Conservation (phyloP, 2,888 invertebrate species). For the Glomeris marginata region DNA sequence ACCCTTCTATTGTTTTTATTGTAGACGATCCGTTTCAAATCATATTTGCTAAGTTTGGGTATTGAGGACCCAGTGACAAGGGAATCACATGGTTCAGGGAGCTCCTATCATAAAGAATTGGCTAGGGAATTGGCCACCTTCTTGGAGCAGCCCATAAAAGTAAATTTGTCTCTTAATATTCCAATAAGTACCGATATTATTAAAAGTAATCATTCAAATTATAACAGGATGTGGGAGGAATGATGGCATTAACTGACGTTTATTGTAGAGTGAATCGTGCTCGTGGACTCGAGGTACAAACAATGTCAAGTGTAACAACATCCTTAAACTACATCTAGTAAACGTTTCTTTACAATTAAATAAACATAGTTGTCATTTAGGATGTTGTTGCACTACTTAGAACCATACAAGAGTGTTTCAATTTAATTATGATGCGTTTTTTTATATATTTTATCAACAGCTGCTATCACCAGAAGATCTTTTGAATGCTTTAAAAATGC, state of each 20-base stretch:
- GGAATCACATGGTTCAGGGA: conserved; percentile 69
- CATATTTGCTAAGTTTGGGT: conserved; percentile 89
- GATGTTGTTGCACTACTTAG: too few relatives aligned
- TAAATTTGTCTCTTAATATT: conserved; percentile 25
- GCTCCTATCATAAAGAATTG: conserved; percentile 66
- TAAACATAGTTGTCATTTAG: too few relatives aligned
- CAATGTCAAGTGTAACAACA: neutral
- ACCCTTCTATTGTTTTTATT: conserved; percentile 13
- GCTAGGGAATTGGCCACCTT: conserved; percentile 73
- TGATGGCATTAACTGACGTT: conserved; percentile 92
- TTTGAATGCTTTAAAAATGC: conserved; percentile 67
- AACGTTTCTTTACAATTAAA: too few relatives aligned
- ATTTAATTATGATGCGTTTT: too few relatives aligned
- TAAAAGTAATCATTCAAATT: neutral
- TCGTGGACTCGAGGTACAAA: conserved; percentile 61
- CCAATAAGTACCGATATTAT: neutral
- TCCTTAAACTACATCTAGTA: neutral
- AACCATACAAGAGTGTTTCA: too few relatives aligned
- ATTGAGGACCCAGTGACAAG: conserved; percentile 96
- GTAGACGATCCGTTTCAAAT: conserved; percentile 83
- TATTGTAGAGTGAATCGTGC: conserved; percentile 96
- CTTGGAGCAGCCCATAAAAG: conserved; percentile 63
- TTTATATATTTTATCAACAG: conserved; percentile 22
- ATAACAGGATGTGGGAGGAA: conserved; percentile 70
- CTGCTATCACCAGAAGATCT: conserved; percentile 94